A percentile compares a stretch with the other conserved stretches of the same genome.
phyloP scores from a whole-genome alignment of 2,113 vertebrate species.

The Hypocryptadius cinnamomeus region DNA sequence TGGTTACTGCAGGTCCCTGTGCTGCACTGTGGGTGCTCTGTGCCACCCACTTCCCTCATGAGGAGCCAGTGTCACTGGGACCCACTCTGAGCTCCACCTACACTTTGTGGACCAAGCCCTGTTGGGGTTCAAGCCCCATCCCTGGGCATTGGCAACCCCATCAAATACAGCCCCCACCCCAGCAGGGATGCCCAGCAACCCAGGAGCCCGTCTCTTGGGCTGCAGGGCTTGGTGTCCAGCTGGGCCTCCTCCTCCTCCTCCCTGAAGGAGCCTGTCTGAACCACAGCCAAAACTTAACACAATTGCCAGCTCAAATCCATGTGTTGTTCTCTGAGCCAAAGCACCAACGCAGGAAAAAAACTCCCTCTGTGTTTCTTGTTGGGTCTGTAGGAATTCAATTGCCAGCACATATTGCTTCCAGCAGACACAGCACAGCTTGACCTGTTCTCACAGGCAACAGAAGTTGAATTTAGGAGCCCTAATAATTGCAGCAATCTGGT shows the following conservation, averaged over 20 bases:
- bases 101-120: background rate
- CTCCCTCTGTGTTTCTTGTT: background rate
- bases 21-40: background rate
- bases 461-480: background rate
- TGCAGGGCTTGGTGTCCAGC: background rate
- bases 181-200: background rate
- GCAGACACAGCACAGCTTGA: background rate
- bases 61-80: background rate
- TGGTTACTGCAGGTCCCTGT: background rate
- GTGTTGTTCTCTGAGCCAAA: background rate
- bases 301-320: background rate
- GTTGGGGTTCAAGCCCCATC: accelerated
- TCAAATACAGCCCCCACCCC: background rate
- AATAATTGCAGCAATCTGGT: background rate
- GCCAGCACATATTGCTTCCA: background rate
- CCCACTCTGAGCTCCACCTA: background rate
- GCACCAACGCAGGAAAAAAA: background rate
- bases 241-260: background rate
- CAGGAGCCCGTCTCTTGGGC: accelerated
- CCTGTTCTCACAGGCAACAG: background rate
- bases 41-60: background rate
- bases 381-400: background rate
- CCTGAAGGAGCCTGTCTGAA: background rate
- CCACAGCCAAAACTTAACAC: background rate
- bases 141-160: background rate